Evolutionary conservation across 2,888 invertebrate genomes (phyloP), one percentile per base, ranked within the genome.

Genomic region (Erpobdella octoculata): DNA sequence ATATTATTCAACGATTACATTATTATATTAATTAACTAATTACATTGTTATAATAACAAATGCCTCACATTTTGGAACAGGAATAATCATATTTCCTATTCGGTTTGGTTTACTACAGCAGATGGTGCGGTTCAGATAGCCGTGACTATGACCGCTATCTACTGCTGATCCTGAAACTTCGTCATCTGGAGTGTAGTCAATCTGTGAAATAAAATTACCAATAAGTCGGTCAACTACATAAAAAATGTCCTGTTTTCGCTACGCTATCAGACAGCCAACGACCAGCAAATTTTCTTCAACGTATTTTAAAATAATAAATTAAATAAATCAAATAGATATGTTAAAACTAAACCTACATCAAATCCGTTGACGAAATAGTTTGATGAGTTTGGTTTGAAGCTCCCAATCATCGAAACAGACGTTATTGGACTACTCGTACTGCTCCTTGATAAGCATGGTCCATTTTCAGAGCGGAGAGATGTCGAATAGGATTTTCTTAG

Each of bases 61-160:
- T n/a, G 53, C 21, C 4, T n/a, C 8, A 53, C 53, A 53, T 53
- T 53, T 53, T 12, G 21, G 53, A n/a, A 28, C 28, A 21, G 21
- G 53, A 9, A 53, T 53, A 28, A 53, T 25, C 53, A n/a, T n/a
- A n/a, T 53, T 28, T 53, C 53, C 53, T 21, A 2, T 8, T 28
- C 21, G 2, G 53, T 53, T 53, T 53, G 53, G 28, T 53, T 28
- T 28, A 62, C 35, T 62, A 1, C n/a, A 33, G 31, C 8, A 33
- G 35, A 33, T 62, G 62, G 33, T 31, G 5, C n/a, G 31, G 8
- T 62, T 35, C n/a, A 28, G 31, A 35, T 31, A n/a, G 62, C 62
- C 33, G 6, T 62, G 62, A 62, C 62, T 35, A n/a, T 35, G 21
- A n/a, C 62, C 62, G 9, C 62, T 62, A 31, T 62, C 62, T 4